A percentile compares a stretch with the other conserved stretches of the same genome.
These are phyloP conservation scores for Brachyhypopomus occidentalis DNA, from an alignment of 2,113 vertebrate species.

Conservation along the genomic window DNA sequence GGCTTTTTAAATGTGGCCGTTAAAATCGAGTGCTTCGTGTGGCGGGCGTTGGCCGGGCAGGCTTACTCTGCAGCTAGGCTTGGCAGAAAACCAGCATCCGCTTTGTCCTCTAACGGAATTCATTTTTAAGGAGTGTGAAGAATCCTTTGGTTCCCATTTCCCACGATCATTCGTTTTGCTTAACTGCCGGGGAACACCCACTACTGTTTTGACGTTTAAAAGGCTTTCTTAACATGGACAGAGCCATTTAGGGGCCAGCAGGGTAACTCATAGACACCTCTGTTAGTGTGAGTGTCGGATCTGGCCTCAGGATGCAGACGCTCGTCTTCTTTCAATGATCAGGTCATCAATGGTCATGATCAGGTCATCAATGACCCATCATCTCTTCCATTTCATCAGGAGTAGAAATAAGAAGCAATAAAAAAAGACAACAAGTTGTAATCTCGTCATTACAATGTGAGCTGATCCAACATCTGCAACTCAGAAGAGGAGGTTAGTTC, in stretches of 20 bases:
- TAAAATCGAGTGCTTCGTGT: conserved; percentile 40
- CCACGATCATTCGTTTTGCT: conserved; percentile 8
- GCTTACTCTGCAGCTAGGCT: conserved; percentile 21
- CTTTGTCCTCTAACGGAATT: conserved; percentile 35
- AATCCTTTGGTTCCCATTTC: conserved; percentile 15
- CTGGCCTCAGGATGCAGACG: neutral
- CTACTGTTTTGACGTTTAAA: conserved; percentile 11
- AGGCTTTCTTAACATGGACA: neutral
- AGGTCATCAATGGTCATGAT: too few relatives aligned
- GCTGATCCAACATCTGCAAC: too few relatives aligned
- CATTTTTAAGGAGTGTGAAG: conserved; percentile 21
- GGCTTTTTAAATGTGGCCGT: conserved; percentile 48
- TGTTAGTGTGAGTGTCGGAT: neutral
- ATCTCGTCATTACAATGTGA: conserved; percentile 18
- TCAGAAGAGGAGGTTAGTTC: neutral
- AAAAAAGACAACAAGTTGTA: neutral
- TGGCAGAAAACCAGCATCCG: conserved; percentile 9
- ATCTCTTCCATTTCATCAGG: neutral
- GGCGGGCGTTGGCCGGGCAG: conserved; percentile 21
- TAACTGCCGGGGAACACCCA: neutral
- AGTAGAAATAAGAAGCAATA: conserved; percentile 19
- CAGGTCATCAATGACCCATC: neutral
- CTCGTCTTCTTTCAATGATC: too few relatives aligned
- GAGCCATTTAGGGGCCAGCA: neutral
- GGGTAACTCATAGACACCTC: neutral